Base-by-base conservation (phyloP, 2,797 vertebrate species). In the Smutsia gigantea region DNA sequence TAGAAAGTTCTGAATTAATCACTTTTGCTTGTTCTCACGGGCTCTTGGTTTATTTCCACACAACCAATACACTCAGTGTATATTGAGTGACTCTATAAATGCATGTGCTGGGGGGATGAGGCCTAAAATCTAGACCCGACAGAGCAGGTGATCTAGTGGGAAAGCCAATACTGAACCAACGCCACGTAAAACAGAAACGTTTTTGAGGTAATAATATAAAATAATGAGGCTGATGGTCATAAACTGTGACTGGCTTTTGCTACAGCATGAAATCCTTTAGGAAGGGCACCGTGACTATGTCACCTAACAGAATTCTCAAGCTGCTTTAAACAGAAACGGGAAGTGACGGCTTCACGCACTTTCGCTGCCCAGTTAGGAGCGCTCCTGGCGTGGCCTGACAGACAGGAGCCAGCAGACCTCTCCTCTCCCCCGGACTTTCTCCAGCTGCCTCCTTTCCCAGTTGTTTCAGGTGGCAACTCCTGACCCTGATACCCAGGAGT, bases 371-470 rank as follows among this genome's bases (percentile, higher is more conserved):
- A 23, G 4, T 49, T 39, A 27, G 5, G 5, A 4, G 23, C 74
- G n/a, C 74, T 87, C 46, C 66, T 4, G 5, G 23, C 15, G 25
- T 66, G n/a, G 21, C n/a, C 68, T 61, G n/a, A 59, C 23, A 8
- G 34, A 74, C 14, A 57, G 39, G 21, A n/a, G 49, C 63, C 81
- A 74, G 1, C 39, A 92, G 31, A 5, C 1, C 46, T 74, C 68
- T 55, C 29, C 23, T 82, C 31, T 25, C 19, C 5, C 18, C 1
- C 6, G 14, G 0, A 8, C 53, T n/a, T 31, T 1, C n/a, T n/a
- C 39, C 18, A n/a, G 21, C 3, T 87, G 59, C 21, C 13, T 23
- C 23, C 21, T 31, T 68, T 51, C 9, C 63, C 49, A 51, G 17
- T 27, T 34, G 42, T 71, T 31, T 42, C 49, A 31, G 11, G 59